phyloP scores from a whole-genome alignment of 2,888 invertebrate genomes.

The Drosophila conformis region DNA sequence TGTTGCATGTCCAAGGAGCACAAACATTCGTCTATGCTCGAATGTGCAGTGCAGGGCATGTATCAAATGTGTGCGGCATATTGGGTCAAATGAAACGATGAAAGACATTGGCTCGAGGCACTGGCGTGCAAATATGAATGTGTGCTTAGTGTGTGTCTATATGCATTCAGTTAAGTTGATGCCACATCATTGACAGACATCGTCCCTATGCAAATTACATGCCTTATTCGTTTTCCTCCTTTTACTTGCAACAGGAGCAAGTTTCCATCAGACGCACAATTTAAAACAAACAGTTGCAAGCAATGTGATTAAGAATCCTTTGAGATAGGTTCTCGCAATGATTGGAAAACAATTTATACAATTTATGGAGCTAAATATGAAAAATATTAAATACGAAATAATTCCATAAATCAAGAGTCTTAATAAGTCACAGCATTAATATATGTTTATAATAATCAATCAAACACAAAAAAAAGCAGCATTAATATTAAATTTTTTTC shows the following conservation, averaged over 20 bases:
- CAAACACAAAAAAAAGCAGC: neutral
- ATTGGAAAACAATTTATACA: neutral
- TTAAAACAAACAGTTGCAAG: slow-evolving; percentile 1
- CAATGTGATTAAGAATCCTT: neutral
- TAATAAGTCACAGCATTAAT: neutral
- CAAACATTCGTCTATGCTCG: slow-evolving; percentile 40
- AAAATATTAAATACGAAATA: neutral
- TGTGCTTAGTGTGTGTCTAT: slow-evolving; percentile 2
- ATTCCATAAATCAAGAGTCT: neutral
- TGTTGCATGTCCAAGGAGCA: slow-evolving; percentile 62
- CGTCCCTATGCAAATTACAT: slow-evolving; percentile 37
- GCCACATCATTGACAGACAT: slow-evolving; percentile 16
- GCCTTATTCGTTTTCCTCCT: slow-evolving; percentile 20
- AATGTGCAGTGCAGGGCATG: slow-evolving; percentile 43
- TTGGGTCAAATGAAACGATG: slow-evolving; percentile 60
- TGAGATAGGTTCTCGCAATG: neutral
- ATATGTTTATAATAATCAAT: neutral
- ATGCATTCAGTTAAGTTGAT: slow-evolving; percentile 15
- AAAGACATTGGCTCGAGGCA: slow-evolving; percentile 45
- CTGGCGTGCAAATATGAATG: slow-evolving; percentile 28
- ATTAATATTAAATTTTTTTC: neutral
- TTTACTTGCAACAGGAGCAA: slow-evolving; percentile 5
- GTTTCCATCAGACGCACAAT: slow-evolving; percentile 19
- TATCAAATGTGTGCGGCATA: slow-evolving; percentile 62
- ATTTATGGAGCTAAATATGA: neutral